A percentile compares a stretch with the other conserved stretches of the same genome.
These are phyloP conservation scores for Scaeva pyrastri DNA, from an alignment of 2,888 invertebrate species.

Conservation along the genomic window DNA sequence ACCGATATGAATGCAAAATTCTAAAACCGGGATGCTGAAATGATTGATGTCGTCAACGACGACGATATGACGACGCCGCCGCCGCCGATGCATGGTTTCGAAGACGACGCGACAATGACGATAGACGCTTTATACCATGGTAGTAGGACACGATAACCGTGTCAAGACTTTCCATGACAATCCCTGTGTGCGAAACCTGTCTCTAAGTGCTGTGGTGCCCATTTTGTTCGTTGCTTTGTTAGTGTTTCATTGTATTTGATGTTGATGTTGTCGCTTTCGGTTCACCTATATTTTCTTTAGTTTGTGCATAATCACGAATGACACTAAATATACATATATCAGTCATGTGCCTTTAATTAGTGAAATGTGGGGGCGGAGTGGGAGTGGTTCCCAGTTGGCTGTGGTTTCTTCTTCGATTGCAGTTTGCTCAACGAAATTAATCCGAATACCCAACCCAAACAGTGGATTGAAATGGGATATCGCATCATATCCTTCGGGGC, in stretches of 20 bases:
- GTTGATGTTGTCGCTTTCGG: constrained; percentile 14
- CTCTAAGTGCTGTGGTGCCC: constrained; percentile 33
- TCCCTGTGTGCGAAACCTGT: constrained; percentile 31
- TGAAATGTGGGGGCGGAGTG: not conserved
- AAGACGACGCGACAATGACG: constrained; percentile 8
- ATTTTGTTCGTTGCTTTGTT: constrained; percentile 11
- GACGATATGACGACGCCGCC: too few species aligned
- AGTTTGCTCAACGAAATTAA: constrained; percentile 44
- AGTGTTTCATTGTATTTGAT: not conserved
- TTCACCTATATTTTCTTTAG: constrained; percentile 49
- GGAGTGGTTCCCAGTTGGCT: not conserved
- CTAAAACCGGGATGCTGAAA: constrained; percentile 35
- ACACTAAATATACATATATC: constrained; percentile 55
- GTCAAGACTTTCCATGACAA: constrained; percentile 67
- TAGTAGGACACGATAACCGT: constrained; percentile 45
- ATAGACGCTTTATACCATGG: not conserved
- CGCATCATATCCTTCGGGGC: not conserved
- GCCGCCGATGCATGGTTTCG: too few species aligned
- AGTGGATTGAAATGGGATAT: constrained; percentile 39
- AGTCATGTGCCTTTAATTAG: constrained; percentile 62
- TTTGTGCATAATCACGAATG: constrained; percentile 56
- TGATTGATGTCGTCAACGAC: constrained; percentile 64
- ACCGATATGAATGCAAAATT: constrained; percentile 69
- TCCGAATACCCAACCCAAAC: constrained; percentile 51
- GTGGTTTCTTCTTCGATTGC: constrained; percentile 18